Evolutionary conservation across 2,113 vertebrate genomes (phyloP), one percentile per base, ranked within the genome.

Genomic region (Dipodomys stephensi): DNA sequence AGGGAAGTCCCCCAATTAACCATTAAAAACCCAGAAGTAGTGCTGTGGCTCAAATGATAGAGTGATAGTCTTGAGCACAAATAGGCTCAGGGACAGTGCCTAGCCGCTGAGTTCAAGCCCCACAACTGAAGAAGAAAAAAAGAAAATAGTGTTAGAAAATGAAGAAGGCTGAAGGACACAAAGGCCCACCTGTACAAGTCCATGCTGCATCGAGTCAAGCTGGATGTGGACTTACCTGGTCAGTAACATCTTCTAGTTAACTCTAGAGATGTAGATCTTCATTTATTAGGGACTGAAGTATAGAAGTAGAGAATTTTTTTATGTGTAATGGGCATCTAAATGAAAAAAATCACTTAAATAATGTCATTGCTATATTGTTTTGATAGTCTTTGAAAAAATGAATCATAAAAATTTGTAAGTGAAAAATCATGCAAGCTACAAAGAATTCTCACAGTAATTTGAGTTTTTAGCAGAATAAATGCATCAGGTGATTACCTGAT

Each of bases 381-480:
- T 28, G 10, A 76, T 27, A 84, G 53, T 80, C 68, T 65, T 92
- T 88, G 68, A 28, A 86, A 68, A 83, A 73, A 78, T 35, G 8
- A 83, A 27, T 35, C 39, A 44, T 87, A 57, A 16, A 18, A 86
- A 79, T 77, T 35, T 49, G 2, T 71, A 83, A 83, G n/a, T 69
- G 19, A 86, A 79, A 86, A 89, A 62, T n/a, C 30, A 91, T 44
- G 44, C n/a, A 76, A 39, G 20, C 10, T 64, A 11, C 53, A 92
- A 80, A 82, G 35, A 86, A 39, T 10, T 87, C 73, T 76, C 76
- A 64, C 64, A 53, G 19, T 60, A 20, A 72, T 27, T 83, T 49
- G 2, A 46, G 9, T 92, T 92, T 91, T 88, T 27, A 57, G 20
- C 15, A 88, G 18, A 72, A 94, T n/a, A n/a, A 53, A 23, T 79